These are phyloP conservation scores for Tridacna crocea DNA, from an alignment of 2,888 invertebrate genomes.

Conservation along the genomic window DNA sequence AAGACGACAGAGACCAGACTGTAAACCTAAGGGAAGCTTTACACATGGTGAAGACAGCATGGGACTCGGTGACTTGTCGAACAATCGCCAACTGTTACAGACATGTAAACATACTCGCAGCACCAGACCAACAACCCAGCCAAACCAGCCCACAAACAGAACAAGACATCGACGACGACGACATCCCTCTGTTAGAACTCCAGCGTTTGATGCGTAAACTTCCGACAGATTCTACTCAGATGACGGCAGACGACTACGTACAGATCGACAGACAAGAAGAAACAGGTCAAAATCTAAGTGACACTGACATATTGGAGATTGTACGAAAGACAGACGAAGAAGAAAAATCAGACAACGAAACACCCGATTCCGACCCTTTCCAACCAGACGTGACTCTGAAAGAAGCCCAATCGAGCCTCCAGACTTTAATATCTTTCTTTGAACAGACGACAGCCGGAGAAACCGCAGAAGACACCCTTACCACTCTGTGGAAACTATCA, in stretches of 20 bases:
- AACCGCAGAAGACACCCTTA: no score
- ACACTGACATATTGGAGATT: neutral
- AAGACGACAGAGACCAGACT: conserved; percentile 35
- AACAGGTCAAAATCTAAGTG: conserved; percentile 3
- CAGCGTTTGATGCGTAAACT: neutral
- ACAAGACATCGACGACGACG: neutral
- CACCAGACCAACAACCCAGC: neutral
- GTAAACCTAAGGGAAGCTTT: conserved; percentile 45
- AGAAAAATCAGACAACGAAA: neutral
- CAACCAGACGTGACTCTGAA: neutral
- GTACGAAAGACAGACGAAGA: neutral
- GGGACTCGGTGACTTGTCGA: conserved; percentile 29
- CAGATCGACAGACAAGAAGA: conserved; percentile 8
- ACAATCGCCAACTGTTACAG: conserved; percentile 48
- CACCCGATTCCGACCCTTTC: neutral
- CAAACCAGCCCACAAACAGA: conserved; percentile 3
- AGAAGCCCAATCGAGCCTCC: neutral
- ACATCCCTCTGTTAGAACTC: conserved; percentile 6
- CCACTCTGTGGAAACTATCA: no score
- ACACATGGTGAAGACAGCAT: conserved; percentile 42
- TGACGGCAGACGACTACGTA: conserved; percentile 11
- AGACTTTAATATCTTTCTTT: neutral
- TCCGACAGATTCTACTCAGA: neutral
- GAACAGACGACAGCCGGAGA: conserved; percentile 4
- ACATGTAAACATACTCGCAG: conserved; percentile 27